Evolutionary conservation across 2,113 vertebrate species (phyloP).

Genomic region (Accipiter cooperii): DNA sequence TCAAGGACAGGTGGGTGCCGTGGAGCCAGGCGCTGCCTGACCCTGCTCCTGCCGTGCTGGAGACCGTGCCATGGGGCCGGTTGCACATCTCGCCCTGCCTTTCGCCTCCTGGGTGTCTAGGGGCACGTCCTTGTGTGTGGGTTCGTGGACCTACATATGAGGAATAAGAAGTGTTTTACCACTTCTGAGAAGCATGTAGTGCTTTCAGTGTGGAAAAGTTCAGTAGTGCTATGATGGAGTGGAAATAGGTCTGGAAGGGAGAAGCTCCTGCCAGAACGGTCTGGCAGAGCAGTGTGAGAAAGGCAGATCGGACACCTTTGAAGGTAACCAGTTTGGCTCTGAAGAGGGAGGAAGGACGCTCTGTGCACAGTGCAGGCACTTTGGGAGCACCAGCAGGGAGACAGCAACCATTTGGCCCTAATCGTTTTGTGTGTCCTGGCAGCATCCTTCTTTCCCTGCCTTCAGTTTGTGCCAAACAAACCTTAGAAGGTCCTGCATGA

Average conservation of each 20-base stretch:
- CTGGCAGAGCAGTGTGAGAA: background rate
- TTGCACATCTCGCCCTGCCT: rapidly evolving
- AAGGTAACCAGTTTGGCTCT: background rate
- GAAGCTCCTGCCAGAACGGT: background rate
- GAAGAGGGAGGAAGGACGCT: background rate
- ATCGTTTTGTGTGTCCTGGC: background rate
- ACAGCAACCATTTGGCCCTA: background rate
- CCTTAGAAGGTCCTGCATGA: background rate
- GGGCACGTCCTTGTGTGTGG: background rate
- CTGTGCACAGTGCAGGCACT: background rate
- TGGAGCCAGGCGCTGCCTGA: background rate
- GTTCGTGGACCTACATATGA: background rate
- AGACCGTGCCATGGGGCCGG: rapidly evolving
- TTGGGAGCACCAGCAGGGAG: background rate
- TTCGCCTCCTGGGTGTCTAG: background rate
- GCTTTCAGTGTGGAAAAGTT: background rate
- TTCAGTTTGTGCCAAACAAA: background rate
- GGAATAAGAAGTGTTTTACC: background rate
- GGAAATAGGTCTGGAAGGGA: background rate
- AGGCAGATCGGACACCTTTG: background rate
- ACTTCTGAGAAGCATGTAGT: background rate
- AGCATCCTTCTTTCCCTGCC: background rate
- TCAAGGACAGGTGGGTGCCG: conserved; percentile 90
- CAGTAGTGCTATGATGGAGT: background rate
- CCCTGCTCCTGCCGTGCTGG: rapidly evolving